Evolutionary conservation across 2,113 vertebrate species (phyloP), one percentile per base, ranked within the genome.

Genomic region (Amphilophus citrinellus): DNA sequence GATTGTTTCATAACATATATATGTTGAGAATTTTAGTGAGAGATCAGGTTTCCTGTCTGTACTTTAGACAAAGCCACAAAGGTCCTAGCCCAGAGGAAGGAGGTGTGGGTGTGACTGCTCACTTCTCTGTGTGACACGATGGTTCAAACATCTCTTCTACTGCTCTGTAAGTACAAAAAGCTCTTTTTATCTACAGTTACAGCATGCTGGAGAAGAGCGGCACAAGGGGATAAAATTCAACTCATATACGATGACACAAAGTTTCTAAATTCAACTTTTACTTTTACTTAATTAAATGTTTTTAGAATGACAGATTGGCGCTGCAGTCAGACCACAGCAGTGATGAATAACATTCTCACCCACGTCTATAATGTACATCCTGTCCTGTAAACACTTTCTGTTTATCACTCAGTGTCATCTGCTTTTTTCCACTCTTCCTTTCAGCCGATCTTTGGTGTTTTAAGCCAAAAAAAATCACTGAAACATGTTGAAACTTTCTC

Each of bases 161-260:
- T 73, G 17, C 44, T 73, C 66, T 1, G 66, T 73, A 8, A 73
- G 66, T 73, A 73, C 44, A 1, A 53, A 73, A 73, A 20, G 10
- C 27, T 53, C 53, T 53, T 53, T 53, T 53, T 32, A 53, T 10
- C 27, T 8, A 8, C 17, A 73, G 53, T 73, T 32, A 32, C 66
- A 73, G 27, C 17, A 32, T 32, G 44, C 20, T 53, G 66, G 30
- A 20, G 50, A 32, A n/a, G 10, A 73, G 24, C 2, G 0, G 0
- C 44, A 53, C 44, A 53, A 73, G 32, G 2, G 30, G 32, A 27
- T 73, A 14, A 2, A 30, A 50, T 53, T 13, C 53, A 3, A 53
- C 44, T 30, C 14, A 6, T 2, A 50, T 15, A 50, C 6, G 14
- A 15, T 50, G 9, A 53, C n/a, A 0, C 2, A 18, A 32, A 7